Evolutionary conservation across 2,797 vertebrate species (phyloP), one percentile per base, ranked within the genome.

Genomic region (Manis pentadactyla): DNA sequence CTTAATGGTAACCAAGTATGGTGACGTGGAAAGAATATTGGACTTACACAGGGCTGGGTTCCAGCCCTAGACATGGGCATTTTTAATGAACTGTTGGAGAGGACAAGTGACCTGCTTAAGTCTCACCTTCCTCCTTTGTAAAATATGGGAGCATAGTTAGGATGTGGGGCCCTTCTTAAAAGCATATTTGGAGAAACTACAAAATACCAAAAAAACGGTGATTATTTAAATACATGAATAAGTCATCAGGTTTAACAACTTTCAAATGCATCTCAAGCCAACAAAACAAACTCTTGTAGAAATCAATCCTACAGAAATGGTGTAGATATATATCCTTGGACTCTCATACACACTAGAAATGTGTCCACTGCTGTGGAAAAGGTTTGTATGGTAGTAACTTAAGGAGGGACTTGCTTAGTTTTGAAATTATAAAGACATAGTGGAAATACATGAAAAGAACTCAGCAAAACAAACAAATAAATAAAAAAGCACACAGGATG

Each of bases 101-200:
- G 21, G 27, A 42, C 57, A 39, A 7, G 42, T 11, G 19, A 42
- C 15, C 14, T 77, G 2, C 53, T 18, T 49, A 23, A 49, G 42
- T 12, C 34, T 83, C 49, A 51, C n/a, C 96, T 96, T 97, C 89
- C 85, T 96, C 93, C 94, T 95, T 96, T 68, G 37, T 85, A 85
- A 64, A 64, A 73, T 61, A 17, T 5, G 25, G 13, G 7, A 57
- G 11, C 17, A 37, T 34, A 57, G 3, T 55, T 89, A 88, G 9
- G 17, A 51, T 51, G 27, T 13, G 9, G n/a, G 5, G 10, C 39
- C 5, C 39, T 91, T 88, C 42, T 92, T 85, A 86, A 93, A 81
- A 34, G 10, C 11, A 5, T 51, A 46, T n/a, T 86, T 18, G 18
- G 42, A 88, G 27, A 71, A 90, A 87, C 71, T 14, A 63, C 5